Percentiles rank a stretch among this genome's conserved stretches.
Evolutionary conservation across 2,888 invertebrate genomes (phyloP).

Genomic region (Nudaria mundana): DNA sequence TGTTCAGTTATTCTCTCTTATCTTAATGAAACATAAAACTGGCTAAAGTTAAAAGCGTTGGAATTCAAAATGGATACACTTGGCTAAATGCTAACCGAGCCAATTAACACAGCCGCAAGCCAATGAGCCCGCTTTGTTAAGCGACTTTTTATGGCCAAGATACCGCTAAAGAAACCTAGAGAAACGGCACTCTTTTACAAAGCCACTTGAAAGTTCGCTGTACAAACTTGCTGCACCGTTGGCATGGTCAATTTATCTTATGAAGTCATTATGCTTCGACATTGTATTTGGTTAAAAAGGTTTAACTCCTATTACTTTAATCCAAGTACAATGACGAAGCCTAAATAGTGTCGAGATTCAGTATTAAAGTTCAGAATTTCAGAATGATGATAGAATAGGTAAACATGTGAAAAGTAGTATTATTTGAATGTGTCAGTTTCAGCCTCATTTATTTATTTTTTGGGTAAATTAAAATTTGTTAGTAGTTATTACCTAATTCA

Average conservation of each 20-base stretch:
- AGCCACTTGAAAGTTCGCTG: slow-evolving; percentile 25
- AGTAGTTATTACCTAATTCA: too few species aligned
- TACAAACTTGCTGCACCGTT: slow-evolving; percentile 23
- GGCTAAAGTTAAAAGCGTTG: slow-evolving; percentile 6
- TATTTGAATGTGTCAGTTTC: too few species aligned
- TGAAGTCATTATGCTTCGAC: slow-evolving; percentile 4
- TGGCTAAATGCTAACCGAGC: slow-evolving; percentile 14
- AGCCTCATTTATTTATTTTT: too few species aligned
- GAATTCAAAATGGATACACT: slow-evolving; percentile 11
- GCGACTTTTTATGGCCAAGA: slow-evolving; percentile 24
- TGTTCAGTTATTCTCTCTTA: slow-evolving; percentile 3
- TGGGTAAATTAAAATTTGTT: too few species aligned
- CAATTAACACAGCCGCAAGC: slow-evolving; percentile 31
- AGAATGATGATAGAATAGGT: too few species aligned
- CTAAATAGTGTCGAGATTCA: too few species aligned
- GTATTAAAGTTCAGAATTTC: too few species aligned
- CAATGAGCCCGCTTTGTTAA: slow-evolving; percentile 30
- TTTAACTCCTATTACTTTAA: not conserved
- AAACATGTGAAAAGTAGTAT: too few species aligned
- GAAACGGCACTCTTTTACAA: slow-evolving; percentile 18
- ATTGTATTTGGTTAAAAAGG: slow-evolving; percentile 1
- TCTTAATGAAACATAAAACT: slow-evolving; percentile 8
- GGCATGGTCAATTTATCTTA: slow-evolving; percentile 23
- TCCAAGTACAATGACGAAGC: too few species aligned
- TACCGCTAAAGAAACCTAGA: slow-evolving; percentile 18